Conservation (phyloP, 2,113 vertebrate species). For the Monopterus albus region DNA sequence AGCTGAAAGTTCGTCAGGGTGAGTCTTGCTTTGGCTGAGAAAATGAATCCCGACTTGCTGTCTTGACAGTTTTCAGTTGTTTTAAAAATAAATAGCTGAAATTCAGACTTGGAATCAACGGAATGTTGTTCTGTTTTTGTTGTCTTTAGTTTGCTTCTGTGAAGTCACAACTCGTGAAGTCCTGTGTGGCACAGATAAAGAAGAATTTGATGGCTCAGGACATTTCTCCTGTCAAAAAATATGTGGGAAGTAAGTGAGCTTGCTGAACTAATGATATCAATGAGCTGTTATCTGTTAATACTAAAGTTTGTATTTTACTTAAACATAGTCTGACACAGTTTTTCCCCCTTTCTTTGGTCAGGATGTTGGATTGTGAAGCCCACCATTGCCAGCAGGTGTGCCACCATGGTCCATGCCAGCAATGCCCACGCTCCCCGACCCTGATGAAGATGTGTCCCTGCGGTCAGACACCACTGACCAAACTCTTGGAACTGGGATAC, state of each 20-base stretch:
- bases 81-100: neutral
- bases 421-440: constrained; percentile 88
- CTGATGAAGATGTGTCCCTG: constrained; percentile 91
- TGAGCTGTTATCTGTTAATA: neutral
- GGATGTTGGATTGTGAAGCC: constrained; percentile 90
- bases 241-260: constrained; percentile 94
- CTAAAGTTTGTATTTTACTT: neutral
- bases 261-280: accelerated
- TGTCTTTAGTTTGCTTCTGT: constrained; percentile 87
- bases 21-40: constrained; percentile 43
- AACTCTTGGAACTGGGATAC: constrained; percentile 92
- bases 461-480: constrained; percentile 90
- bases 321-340: neutral
- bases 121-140: neutral
- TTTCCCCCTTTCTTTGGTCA: constrained; percentile 37
- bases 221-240: constrained; percentile 91
- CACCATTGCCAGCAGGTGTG: constrained; percentile 90
- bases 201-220: constrained; percentile 87
- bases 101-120: neutral
- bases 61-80: too few relatives aligned
- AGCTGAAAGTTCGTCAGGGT: constrained; percentile 89
- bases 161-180: constrained; percentile 86
- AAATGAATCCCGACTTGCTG: neutral
- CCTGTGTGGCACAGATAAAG: constrained; percentile 88
- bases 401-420: constrained; percentile 88